Percentiles rank a stretch among this genome's conserved stretches.
Evolutionary conservation across 1,140 invertebrate species (phyloP).

Genomic region (Temnothorax curvispinosus): DNA sequence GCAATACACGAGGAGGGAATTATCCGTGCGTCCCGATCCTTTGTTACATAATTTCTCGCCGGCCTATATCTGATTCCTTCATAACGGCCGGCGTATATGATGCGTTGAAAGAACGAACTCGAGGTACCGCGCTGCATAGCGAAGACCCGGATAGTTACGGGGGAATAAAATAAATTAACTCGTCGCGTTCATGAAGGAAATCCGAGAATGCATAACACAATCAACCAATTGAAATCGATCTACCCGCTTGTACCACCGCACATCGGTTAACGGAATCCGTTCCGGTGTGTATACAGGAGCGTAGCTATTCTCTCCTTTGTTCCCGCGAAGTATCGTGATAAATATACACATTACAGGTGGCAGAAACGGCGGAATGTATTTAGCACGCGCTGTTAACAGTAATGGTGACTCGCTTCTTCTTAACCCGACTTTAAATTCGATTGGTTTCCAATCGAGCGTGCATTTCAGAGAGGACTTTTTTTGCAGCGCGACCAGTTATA

Average conservation of each 20-base stretch:
- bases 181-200: conserved; percentile 11
- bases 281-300: not conserved
- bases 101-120: not conserved
- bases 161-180: conserved; percentile 40
- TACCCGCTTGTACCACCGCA: not conserved
- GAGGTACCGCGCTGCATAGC: not conserved
- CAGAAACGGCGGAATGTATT: conserved; percentile 8
- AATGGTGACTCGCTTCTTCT: conserved; percentile 6
- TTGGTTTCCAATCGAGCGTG: not conserved
- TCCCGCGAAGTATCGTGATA: conserved; percentile 30
- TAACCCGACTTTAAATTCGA: not conserved
- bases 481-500: not conserved
- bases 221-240: conserved; percentile 51
- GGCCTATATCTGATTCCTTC: not conserved
- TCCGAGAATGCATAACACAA: conserved; percentile 39
- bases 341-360: conserved; percentile 27
- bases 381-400: conserved; percentile 16
- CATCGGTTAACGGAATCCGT: conserved; percentile 15
- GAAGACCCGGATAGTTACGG: not conserved
- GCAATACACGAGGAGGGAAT: not conserved
- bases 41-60: not conserved
- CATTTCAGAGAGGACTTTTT: not conserved
- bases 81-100: not conserved
- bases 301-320: conserved; percentile 10
- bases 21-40: not conserved